These are phyloP conservation scores for Cerastis rubricosa DNA, from an alignment of 2,888 invertebrate genomes.

Conservation along the genomic window DNA sequence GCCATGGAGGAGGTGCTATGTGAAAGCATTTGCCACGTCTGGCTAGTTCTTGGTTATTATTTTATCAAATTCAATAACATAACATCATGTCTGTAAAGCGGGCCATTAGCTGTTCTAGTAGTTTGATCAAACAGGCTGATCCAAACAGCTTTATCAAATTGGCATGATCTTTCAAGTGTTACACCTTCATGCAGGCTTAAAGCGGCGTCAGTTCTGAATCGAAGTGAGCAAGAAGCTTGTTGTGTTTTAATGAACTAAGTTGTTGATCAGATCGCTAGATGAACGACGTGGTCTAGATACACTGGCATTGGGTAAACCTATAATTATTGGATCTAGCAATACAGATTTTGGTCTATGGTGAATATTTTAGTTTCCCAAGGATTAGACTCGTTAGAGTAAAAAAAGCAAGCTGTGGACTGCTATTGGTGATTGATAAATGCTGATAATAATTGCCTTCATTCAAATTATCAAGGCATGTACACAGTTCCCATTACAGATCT, in stretches of 20 bases:
- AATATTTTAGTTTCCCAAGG: background rate
- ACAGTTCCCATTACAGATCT: background rate
- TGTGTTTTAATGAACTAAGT: no score
- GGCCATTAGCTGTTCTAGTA: no score
- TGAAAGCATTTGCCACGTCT: conserved; percentile 5
- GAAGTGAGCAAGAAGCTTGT: no score
- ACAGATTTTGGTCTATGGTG: background rate
- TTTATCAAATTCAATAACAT: background rate
- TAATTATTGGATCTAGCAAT: background rate
- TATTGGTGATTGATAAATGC: background rate
- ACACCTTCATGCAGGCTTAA: no score
- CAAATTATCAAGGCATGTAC: background rate
- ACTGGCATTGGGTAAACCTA: background rate
- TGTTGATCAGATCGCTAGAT: background rate
- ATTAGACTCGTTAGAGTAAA: background rate
- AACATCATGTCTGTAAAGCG: background rate
- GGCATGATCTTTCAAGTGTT: no score
- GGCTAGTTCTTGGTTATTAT: background rate
- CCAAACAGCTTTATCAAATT: no score
- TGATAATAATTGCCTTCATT: background rate
- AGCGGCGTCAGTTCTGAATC: no score
- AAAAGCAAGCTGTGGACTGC: background rate
- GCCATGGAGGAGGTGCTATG: conserved; percentile 14
- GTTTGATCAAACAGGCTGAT: no score
- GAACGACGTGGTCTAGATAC: background rate